A percentile compares a stretch with the other conserved stretches of the same genome.
These are phyloP conservation scores for Agapornis roseicollis DNA, from an alignment of 2,113 vertebrate species.

Conservation along the genomic window DNA sequence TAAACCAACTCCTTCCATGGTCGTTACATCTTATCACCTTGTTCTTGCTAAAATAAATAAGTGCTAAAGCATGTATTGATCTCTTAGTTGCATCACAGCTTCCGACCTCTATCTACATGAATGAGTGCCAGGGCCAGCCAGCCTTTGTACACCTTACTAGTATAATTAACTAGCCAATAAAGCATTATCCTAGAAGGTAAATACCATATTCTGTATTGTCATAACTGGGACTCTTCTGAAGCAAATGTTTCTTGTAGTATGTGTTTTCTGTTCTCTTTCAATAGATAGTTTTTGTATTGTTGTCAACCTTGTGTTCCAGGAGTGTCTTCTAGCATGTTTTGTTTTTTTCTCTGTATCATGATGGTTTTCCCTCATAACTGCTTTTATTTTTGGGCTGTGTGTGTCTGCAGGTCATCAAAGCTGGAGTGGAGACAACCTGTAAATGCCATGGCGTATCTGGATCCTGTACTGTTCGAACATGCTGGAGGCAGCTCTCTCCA, in stretches of 20 bases:
- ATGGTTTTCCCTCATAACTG: neutral
- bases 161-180: neutral
- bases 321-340: neutral
- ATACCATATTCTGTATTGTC: neutral
- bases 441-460: conserved; percentile 97
- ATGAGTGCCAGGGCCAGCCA: neutral
- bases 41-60: neutral
- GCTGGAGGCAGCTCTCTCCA: conserved; percentile 95
- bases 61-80: neutral
- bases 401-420: conserved; percentile 89
- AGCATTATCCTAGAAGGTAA: neutral
- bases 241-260: neutral
- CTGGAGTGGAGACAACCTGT: conserved; percentile 95
- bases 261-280: neutral
- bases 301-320: neutral
- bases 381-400: neutral
- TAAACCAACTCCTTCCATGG: neutral
- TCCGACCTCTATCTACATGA: neutral
- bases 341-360: neutral
- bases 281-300: neutral
- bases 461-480: conserved; percentile 95
- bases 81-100: neutral
- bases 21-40: neutral
- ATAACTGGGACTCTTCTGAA: neutral
- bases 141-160: neutral